Conservation (phyloP, 2,797 vertebrate species). For the Crypturellus tataupa region DNA sequence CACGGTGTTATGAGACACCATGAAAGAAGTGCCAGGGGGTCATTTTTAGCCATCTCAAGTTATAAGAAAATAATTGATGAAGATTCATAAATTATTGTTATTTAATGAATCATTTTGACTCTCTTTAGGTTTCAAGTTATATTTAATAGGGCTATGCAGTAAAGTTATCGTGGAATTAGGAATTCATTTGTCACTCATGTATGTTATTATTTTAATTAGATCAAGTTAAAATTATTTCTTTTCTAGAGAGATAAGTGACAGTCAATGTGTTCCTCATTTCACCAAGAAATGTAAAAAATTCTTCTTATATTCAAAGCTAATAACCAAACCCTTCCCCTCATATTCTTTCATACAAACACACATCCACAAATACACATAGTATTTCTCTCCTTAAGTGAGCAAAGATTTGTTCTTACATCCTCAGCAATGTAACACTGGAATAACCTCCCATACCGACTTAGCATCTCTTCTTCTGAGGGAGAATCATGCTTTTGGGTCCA, state of each 20-base stretch:
- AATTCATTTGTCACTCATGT: not conserved
- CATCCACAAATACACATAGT: not conserved
- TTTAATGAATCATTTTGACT: slow-evolving; percentile 62
- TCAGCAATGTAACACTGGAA: not conserved
- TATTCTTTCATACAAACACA: not conserved
- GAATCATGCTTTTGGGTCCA: slow-evolving; percentile 14
- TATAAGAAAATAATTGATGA: slow-evolving; percentile 36
- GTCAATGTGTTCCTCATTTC: not conserved
- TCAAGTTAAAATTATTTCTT: not conserved
- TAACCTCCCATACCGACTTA: not conserved
- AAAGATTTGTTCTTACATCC: not conserved
- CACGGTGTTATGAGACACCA: not conserved
- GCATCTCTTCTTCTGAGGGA: not conserved
- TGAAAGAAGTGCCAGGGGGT: not conserved
- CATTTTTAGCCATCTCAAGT: not conserved
- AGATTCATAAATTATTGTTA: slow-evolving; percentile 57
- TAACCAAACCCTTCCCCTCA: not conserved
- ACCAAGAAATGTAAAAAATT: not conserved
- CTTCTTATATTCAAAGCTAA: not conserved
- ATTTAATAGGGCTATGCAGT: not conserved
- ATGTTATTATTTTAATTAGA: not conserved
- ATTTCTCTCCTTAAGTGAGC: not conserved
- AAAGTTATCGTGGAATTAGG: slow-evolving; percentile 7
- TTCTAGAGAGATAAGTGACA: not conserved
- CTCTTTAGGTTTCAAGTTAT: slow-evolving; percentile 40